These are phyloP conservation scores for Trilocha varians DNA, from an alignment of 2,888 invertebrate species.

Conservation along the genomic window DNA sequence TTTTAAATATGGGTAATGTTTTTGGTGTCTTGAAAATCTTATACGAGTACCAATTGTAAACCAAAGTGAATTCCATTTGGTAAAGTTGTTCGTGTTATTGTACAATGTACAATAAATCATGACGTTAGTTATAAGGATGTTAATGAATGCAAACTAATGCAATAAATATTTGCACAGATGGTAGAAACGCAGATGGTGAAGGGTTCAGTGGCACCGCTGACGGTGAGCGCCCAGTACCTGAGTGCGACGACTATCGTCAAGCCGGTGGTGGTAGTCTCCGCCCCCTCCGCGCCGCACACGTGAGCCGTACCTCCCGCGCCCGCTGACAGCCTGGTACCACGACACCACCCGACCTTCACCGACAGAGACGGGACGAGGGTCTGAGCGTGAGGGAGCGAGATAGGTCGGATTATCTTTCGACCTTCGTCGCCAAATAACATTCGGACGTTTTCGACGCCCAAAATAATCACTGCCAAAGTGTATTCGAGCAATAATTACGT, in stretches of 20 bases:
- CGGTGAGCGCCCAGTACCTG: slow-evolving; percentile 79
- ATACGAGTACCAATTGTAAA: too few relatives aligned
- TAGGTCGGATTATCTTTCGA: too few relatives aligned
- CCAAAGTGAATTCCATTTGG: too few relatives aligned
- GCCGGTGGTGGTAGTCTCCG: slow-evolving; percentile 77
- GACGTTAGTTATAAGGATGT: not conserved
- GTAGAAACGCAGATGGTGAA: slow-evolving; percentile 72
- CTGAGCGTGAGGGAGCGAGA: not conserved
- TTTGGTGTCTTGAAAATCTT: too few relatives aligned
- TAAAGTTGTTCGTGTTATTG: not conserved
- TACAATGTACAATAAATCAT: too few relatives aligned
- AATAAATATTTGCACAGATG: slow-evolving; percentile 33
- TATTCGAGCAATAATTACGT: slow-evolving; percentile 11
- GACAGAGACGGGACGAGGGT: too few relatives aligned
- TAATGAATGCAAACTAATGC: not conserved
- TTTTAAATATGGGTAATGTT: too few relatives aligned
- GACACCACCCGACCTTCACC: not conserved
- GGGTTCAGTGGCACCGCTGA: slow-evolving; percentile 72
- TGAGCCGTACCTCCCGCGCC: slow-evolving; percentile 17
- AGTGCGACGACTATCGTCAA: slow-evolving; percentile 76
- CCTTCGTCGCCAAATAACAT: slow-evolving; percentile 1
- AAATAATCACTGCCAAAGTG: slow-evolving; percentile 21
- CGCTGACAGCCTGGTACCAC: slow-evolving; percentile 19
- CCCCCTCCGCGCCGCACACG: slow-evolving; percentile 15
- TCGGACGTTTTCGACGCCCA: slow-evolving; percentile 2